These are phyloP conservation scores for Protosalanx chinensis DNA, from an alignment of 2,797 vertebrate species.

Conservation along the genomic window DNA sequence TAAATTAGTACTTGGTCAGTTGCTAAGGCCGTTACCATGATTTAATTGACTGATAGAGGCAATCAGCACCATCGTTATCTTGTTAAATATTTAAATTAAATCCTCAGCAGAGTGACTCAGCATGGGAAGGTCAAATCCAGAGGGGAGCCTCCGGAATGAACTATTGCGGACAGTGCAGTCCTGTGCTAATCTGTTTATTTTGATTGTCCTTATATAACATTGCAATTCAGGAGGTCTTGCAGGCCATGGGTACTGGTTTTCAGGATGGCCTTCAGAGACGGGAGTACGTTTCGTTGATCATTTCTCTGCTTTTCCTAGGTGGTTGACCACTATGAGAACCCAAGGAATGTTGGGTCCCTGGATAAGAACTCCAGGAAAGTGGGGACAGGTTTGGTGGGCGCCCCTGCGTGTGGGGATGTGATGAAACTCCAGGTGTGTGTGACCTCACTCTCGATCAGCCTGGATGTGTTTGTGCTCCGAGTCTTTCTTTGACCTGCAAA, in stretches of 20 bases:
- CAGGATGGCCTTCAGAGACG: not conserved
- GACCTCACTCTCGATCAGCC: too few relatives aligned
- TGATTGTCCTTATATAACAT: slow-evolving; percentile 31
- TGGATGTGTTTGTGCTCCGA: too few relatives aligned
- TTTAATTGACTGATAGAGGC: not conserved
- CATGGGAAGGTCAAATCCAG: slow-evolving; percentile 31
- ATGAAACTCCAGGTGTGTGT: slow-evolving; percentile 93
- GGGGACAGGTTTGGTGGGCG: slow-evolving; percentile 94
- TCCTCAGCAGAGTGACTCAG: slow-evolving; percentile 56
- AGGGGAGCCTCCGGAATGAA: slow-evolving; percentile 5
- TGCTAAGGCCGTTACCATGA: not conserved
- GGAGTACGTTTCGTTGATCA: not conserved
- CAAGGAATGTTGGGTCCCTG: slow-evolving; percentile 90
- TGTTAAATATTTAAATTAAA: not conserved
- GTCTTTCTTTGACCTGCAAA: too few relatives aligned
- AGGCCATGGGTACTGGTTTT: not conserved
- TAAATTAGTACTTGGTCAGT: not conserved
- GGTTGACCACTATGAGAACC: slow-evolving; percentile 97
- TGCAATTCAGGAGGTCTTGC: not conserved
- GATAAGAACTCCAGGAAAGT: slow-evolving; percentile 91
- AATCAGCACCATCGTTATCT: not conserved
- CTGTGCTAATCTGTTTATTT: slow-evolving; percentile 47
- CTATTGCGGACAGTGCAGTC: slow-evolving; percentile 41
- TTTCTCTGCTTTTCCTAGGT: slow-evolving; percentile 71
- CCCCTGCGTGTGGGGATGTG: slow-evolving; percentile 95